These are phyloP conservation scores for Neodiprion pinetum DNA, from an alignment of 1,140 invertebrate genomes.

Conservation along the genomic window DNA sequence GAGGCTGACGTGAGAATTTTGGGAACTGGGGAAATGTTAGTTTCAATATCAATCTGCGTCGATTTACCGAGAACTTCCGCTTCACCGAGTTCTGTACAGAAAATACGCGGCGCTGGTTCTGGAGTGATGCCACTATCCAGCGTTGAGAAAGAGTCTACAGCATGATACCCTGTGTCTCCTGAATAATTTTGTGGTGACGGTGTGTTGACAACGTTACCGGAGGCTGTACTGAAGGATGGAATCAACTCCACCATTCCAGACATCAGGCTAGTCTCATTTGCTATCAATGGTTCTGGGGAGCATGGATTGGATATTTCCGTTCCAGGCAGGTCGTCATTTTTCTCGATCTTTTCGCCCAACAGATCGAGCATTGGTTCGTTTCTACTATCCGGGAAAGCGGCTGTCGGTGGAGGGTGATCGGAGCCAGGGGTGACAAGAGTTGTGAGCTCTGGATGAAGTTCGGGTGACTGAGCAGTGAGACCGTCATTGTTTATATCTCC, in stretches of 20 bases:
- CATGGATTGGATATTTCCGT: not conserved
- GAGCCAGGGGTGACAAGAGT: slow-evolving; percentile 23
- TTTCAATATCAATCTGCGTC: not conserved
- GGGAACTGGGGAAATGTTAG: not conserved
- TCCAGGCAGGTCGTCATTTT: not conserved
- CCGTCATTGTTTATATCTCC: slow-evolving; percentile 6
- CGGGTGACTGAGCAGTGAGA: slow-evolving; percentile 19
- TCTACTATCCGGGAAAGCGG: slow-evolving; percentile 18
- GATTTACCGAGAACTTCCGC: not conserved
- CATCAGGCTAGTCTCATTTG: not conserved
- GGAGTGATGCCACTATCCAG: not conserved
- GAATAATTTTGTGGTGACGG: not conserved
- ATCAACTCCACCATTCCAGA: slow-evolving; percentile 5
- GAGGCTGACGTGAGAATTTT: no score
- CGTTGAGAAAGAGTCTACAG: not conserved
- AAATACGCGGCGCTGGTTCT: not conserved
- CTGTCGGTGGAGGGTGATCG: slow-evolving; percentile 15
- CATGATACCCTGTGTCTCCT: not conserved
- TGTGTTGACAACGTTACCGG: not conserved
- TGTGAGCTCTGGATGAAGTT: slow-evolving; percentile 20
- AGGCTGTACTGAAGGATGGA: not conserved
- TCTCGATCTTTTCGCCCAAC: not conserved
- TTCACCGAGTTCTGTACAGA: not conserved
- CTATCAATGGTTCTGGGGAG: not conserved
- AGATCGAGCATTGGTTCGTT: not conserved